phyloP scores from a whole-genome alignment of 53 echinoderm and acorn worm species.

The Stichopus horrens region DNA sequence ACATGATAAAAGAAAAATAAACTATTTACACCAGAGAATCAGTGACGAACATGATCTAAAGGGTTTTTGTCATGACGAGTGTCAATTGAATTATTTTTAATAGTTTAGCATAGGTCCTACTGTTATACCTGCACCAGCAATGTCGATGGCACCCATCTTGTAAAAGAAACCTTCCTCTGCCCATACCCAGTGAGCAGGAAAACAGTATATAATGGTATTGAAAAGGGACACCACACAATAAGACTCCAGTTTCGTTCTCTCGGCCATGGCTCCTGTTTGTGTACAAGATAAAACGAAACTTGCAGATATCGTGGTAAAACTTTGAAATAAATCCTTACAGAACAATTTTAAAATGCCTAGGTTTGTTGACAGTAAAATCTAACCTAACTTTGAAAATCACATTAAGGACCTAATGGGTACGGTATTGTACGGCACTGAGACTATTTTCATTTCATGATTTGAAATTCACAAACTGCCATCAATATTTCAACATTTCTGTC shows the following conservation, averaged over 20 bases:
- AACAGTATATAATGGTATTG: conserved; percentile 90
- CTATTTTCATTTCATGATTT: too few relatives aligned
- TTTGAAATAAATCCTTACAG: not conserved
- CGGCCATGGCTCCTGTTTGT: conserved; percentile 81
- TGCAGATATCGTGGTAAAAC: not conserved
- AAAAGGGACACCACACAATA: conserved; percentile 86
- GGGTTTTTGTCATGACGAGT: too few relatives aligned
- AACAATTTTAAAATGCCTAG: not conserved
- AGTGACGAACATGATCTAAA: too few relatives aligned
- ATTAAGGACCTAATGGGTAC: too few relatives aligned
- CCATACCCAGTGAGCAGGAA: conserved; percentile 96
- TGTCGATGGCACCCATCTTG: conserved; percentile 81
- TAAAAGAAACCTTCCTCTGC: conserved; percentile 74
- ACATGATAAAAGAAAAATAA: too few relatives aligned
- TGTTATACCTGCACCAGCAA: conserved; percentile 79
- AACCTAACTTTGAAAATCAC: not conserved
- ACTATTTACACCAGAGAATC: too few relatives aligned
- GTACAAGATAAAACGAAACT: not conserved
- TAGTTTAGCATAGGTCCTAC: too few relatives aligned
- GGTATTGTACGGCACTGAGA: too few relatives aligned
- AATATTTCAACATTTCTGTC: too few relatives aligned
- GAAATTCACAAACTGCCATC: too few relatives aligned
- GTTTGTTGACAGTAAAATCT: not conserved
- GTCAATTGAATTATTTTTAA: too few relatives aligned
- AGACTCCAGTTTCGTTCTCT: conserved; percentile 86